These are phyloP conservation scores for Dicaeum eximium DNA, from an alignment of 2,113 vertebrate species.

Conservation along the genomic window DNA sequence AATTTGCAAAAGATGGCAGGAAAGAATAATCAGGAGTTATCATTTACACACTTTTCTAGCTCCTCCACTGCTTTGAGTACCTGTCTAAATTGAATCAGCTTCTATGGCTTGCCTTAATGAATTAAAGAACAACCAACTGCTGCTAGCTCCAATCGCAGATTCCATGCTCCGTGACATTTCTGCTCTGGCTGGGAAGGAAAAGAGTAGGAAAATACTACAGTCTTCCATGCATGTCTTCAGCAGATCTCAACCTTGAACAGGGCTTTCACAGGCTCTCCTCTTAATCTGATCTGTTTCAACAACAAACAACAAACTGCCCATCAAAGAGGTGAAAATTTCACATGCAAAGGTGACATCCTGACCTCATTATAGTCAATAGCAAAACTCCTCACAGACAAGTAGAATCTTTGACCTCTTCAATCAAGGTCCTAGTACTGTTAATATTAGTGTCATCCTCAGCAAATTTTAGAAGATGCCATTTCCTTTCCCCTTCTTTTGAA, in stretches of 20 bases:
- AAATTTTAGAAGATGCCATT: background rate
- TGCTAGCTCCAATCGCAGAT: background rate
- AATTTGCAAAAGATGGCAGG: background rate
- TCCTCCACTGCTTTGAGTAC: background rate
- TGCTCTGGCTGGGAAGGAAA: background rate
- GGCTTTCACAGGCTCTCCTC: background rate
- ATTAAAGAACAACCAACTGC: background rate
- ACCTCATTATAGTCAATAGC: background rate
- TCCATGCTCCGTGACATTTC: background rate
- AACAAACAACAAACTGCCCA: background rate
- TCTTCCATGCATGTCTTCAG: background rate
- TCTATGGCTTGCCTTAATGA: background rate
- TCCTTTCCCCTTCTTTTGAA: background rate
- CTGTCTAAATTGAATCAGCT: background rate
- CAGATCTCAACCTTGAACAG: background rate
- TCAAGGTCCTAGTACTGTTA: background rate
- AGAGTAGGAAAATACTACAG: background rate
- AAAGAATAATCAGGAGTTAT: background rate
- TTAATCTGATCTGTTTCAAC: background rate
- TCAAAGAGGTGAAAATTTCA: background rate
- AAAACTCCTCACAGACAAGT: background rate
- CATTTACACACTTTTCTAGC: background rate
- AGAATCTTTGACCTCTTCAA: background rate
- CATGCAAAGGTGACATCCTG: background rate
- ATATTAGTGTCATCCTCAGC: background rate